Evolutionary conservation across 1,140 invertebrate species (phyloP).

Genomic region (Temnothorax nylanderi): DNA sequence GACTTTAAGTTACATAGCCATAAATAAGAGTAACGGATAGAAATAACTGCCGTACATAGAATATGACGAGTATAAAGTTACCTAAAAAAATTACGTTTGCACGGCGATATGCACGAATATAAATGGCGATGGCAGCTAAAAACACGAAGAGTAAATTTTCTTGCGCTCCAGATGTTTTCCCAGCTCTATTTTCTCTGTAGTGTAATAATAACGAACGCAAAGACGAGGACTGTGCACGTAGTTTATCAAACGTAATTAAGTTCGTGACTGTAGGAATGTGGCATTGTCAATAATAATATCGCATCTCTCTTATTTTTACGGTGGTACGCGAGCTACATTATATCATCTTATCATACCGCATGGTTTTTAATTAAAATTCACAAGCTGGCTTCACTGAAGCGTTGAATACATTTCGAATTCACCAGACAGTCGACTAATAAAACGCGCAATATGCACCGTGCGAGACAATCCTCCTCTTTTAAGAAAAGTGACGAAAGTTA

Average conservation of each 20-base stretch:
- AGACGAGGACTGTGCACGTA: neutral
- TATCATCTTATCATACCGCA: slow-evolving; percentile 34
- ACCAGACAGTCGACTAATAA: slow-evolving; percentile 33
- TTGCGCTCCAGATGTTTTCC: neutral
- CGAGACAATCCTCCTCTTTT: slow-evolving; percentile 23
- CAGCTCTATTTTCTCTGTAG: neutral
- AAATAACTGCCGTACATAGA: neutral
- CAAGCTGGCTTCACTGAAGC: neutral
- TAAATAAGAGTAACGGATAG: neutral
- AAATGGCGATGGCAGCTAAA: slow-evolving; percentile 15
- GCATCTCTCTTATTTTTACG: neutral
- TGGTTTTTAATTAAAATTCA: slow-evolving; percentile 57
- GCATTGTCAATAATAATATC: slow-evolving; percentile 32
- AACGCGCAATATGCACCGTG: slow-evolving; percentile 8
- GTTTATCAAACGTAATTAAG: slow-evolving; percentile 44
- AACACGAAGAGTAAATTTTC: slow-evolving; percentile 13
- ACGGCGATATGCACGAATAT: neutral
- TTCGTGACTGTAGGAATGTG: slow-evolving; percentile 12
- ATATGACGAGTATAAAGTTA: neutral
- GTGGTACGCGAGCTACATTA: neutral
- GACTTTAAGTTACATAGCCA: neutral
- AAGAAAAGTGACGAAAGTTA: slow-evolving; percentile 14
- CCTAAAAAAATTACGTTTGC: slow-evolving; percentile 16
- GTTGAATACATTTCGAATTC: slow-evolving; percentile 10
- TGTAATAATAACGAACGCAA: slow-evolving; percentile 8